Conservation (phyloP, 1,140 invertebrate species). For the Periplaneta americana region DNA sequence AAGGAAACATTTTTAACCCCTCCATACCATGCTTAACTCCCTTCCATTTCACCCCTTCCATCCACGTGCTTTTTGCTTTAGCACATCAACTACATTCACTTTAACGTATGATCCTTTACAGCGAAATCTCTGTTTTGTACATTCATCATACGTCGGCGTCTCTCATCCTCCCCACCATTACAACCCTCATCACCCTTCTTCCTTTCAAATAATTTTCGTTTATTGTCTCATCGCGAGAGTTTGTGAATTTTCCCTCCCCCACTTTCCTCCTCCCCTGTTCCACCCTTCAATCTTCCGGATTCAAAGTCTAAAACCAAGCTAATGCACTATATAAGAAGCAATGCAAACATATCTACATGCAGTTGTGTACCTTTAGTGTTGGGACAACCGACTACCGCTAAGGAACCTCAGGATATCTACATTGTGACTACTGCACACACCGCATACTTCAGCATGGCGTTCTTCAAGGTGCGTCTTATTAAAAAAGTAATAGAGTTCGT, state of each 20-base stretch:
- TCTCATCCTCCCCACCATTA: neutral
- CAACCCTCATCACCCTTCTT: neutral
- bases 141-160: neutral
- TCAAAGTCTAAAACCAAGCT: neutral
- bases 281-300: neutral
- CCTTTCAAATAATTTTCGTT: neutral
- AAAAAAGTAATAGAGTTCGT: neutral
- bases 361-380: neutral
- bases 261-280: neutral
- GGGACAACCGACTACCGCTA: neutral
- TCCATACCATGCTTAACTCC: neutral
- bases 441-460: neutral
- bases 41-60: neutral
- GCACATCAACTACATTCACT: neutral
- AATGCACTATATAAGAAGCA: neutral
- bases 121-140: neutral
- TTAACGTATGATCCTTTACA: neutral
- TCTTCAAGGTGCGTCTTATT: neutral
- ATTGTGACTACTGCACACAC: too few species aligned
- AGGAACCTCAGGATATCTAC: neutral
- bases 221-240: neutral
- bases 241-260: neutral
- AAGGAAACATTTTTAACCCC: neutral
- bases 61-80: neutral
- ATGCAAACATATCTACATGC: neutral